phyloP scores from a whole-genome alignment of 2,113 vertebrate species.

The Piaya cayana region DNA sequence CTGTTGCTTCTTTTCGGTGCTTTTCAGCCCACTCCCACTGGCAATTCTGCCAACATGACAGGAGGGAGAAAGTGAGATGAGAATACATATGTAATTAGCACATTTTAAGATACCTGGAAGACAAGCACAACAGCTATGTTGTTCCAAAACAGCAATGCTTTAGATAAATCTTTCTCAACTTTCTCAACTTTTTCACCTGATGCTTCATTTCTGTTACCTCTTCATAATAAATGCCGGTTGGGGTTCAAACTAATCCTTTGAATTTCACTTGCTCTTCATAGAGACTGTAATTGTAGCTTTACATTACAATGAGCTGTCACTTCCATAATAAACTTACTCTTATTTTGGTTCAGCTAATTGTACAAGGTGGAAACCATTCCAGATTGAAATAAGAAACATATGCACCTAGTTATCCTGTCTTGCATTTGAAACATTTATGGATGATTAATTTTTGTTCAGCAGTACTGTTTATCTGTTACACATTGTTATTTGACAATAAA shows the following conservation, averaged over 20 bases:
- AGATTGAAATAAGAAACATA: neutral
- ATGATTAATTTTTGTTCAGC: neutral
- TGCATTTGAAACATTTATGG: neutral
- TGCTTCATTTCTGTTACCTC: neutral
- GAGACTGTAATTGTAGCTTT: neutral
- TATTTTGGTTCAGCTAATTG: neutral
- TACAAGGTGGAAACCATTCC: neutral
- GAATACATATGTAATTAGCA: accelerated
- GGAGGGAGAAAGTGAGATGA: neutral
- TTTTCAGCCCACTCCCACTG: too few species aligned
- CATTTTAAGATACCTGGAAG: neutral
- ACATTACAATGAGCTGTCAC: neutral
- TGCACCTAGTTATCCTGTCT: neutral
- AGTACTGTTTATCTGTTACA: neutral
- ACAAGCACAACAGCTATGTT: neutral
- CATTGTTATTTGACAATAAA: neutral
- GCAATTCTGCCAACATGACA: neutral
- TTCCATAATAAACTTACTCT: neutral
- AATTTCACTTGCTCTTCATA: neutral
- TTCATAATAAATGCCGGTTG: neutral
- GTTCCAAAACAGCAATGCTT: neutral
- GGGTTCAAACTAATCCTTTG: neutral
- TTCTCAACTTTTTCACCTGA: neutral
- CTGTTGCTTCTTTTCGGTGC: neutral
- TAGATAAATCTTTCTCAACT: neutral